phyloP scores from a whole-genome alignment of 2,888 invertebrate genomes.

The Cephus spinipes region DNA sequence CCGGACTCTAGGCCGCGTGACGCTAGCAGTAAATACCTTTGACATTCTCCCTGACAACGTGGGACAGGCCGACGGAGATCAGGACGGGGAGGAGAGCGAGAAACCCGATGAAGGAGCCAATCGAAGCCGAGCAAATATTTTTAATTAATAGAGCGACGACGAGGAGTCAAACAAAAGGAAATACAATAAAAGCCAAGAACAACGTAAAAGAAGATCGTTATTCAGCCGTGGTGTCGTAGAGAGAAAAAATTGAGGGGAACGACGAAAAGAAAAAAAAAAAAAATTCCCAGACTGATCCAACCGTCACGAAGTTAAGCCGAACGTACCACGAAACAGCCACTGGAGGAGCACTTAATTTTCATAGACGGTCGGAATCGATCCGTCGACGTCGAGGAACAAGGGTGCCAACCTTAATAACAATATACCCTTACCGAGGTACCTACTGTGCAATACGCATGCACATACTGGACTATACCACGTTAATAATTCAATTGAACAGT shows the following conservation, averaged over 20 bases:
- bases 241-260: too few relatives aligned
- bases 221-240: background rate
- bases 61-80: background rate
- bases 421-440: background rate
- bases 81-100: background rate
- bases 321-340: background rate
- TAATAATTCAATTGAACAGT: background rate
- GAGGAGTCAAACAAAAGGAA: background rate
- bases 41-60: background rate
- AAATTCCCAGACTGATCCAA: background rate
- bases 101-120: background rate
- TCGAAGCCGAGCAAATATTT: background rate
- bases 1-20: background rate
- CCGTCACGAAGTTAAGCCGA: background rate
- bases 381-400: background rate
- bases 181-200: background rate
- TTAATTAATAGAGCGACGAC: background rate
- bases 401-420: background rate
- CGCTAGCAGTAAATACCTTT: background rate
- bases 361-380: background rate
- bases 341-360: background rate
- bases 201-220: background rate
- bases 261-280: background rate
- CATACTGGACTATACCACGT: background rate
- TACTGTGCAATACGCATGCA: background rate